Base-by-base conservation (phyloP, 2,888 invertebrate species). In the Fragum fragum region DNA sequence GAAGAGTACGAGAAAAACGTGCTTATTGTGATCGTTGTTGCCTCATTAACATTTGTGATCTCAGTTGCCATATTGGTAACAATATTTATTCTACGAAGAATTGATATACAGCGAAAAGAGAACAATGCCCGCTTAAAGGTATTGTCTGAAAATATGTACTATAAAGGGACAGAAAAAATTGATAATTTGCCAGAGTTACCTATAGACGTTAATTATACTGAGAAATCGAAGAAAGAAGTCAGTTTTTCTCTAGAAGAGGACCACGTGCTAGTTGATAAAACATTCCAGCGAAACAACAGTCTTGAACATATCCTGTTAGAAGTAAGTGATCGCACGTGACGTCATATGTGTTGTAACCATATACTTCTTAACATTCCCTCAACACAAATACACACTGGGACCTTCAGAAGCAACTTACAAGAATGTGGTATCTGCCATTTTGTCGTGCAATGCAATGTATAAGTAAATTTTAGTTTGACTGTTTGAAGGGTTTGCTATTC, bases 211-310 rank as follows among this genome's bases (percentile, higher is more conserved):
- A 73, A 59, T 28, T 81, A 63, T 29, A 52, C 39, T 1, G 88
- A 87, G 26, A 88, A 85, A 59, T 87, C 84, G 53, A 87, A 88
- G 68, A 89, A 89, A 68, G 89, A 87, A 75, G 87, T 87, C 11
- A 88, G 87, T 74, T 89, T 89, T 61, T 86, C 86, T 1, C 52
- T 87, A 21, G 89, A 88, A 14, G 82, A 74, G 36, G 76, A 36
- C 73, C 80, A 71, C 57, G 66, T 66, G 28, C 73, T 61, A 18
- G 52, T 21, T 0, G 73, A 39, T 14, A 29, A 36, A 26, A 71
- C 78, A 18, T 76, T 72, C 21, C 77, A 80, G n/a, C 73, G 75
- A 28, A 71, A 81, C n/a, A 75, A 78, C 63, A 81, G 83, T 68
- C 74, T 84, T 26, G 81, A 81, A 23, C 79, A 83, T 23, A 77